These are phyloP conservation scores for Cathartes aura DNA, from an alignment of 2,113 vertebrate species.

Conservation along the genomic window DNA sequence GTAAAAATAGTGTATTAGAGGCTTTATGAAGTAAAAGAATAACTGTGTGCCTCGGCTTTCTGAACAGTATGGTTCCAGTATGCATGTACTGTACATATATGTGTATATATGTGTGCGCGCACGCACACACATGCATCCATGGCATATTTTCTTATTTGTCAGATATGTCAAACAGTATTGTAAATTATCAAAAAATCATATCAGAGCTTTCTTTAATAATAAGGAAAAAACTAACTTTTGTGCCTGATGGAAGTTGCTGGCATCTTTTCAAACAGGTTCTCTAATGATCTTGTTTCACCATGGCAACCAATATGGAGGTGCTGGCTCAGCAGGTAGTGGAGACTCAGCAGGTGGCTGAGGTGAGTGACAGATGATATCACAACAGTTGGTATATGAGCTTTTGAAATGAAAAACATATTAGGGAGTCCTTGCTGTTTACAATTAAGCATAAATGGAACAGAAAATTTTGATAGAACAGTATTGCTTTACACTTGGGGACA, in stretches of 20 bases:
- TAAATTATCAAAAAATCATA: not conserved
- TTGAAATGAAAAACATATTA: slow-evolving; percentile 28
- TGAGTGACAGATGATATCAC: slow-evolving; percentile 79
- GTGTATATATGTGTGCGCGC: rapidly evolving
- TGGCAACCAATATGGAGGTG: slow-evolving; percentile 88
- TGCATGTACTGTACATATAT: not conserved
- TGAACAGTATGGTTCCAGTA: not conserved
- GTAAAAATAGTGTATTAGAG: not conserved
- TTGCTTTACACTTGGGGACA: not conserved
- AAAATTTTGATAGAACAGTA: not conserved
- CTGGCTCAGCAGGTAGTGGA: slow-evolving; percentile 91
- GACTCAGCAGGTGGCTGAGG: slow-evolving; percentile 89
- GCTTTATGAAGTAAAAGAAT: not conserved
- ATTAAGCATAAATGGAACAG: not conserved
- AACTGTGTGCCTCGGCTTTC: not conserved
- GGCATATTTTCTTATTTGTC: not conserved
- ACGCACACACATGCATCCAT: rapidly evolving
- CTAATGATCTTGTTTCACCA: slow-evolving; percentile 90
- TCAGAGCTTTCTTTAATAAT: slow-evolving; percentile 27
- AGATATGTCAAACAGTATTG: not conserved
- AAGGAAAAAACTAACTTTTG: slow-evolving; percentile 44
- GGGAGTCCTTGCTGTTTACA: slow-evolving; percentile 2
- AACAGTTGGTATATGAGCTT: slow-evolving; percentile 42
- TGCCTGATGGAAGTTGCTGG: slow-evolving; percentile 79
- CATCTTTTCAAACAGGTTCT: slow-evolving; percentile 84